phyloP scores from a whole-genome alignment of 2,797 vertebrate species.

The Tamandua tetradactyla region DNA sequence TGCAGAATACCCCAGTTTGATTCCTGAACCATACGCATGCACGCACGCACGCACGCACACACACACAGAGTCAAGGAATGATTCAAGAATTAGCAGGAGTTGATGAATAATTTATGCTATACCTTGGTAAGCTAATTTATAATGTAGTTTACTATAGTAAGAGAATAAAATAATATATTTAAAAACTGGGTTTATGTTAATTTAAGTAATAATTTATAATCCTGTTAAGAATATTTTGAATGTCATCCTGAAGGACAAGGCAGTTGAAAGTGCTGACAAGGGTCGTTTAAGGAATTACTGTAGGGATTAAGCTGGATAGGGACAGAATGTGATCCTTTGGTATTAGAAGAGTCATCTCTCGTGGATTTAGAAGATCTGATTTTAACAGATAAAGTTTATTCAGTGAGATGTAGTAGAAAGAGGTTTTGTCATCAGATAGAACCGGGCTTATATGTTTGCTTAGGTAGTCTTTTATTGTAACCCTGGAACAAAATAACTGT shows the following conservation, averaged over 20 bases:
- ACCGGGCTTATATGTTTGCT: not conserved
- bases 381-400: not conserved
- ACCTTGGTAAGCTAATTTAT: not conserved
- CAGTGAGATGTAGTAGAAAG: not conserved
- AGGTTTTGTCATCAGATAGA: not conserved
- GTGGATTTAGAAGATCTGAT: not conserved
- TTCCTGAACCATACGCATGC: too few relatives aligned
- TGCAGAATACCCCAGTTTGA: too few relatives aligned
- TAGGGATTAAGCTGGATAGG: not conserved
- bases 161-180: not conserved
- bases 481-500: not conserved
- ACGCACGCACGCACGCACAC: too few relatives aligned
- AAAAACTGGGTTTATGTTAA: not conserved
- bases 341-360: not conserved
- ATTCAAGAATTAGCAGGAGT: not conserved
- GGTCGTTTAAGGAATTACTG: not conserved
- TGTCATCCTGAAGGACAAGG: not conserved
- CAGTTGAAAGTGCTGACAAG: not conserved
- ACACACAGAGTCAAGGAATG: not conserved
- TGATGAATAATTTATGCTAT: not conserved
- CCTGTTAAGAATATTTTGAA: not conserved
- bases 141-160: not conserved
- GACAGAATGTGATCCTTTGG: not conserved
- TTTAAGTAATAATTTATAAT: not conserved
- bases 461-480: not conserved